Evolutionary conservation across 2,113 vertebrate species (phyloP).

Genomic region (Eudyptes chrysolophus): DNA sequence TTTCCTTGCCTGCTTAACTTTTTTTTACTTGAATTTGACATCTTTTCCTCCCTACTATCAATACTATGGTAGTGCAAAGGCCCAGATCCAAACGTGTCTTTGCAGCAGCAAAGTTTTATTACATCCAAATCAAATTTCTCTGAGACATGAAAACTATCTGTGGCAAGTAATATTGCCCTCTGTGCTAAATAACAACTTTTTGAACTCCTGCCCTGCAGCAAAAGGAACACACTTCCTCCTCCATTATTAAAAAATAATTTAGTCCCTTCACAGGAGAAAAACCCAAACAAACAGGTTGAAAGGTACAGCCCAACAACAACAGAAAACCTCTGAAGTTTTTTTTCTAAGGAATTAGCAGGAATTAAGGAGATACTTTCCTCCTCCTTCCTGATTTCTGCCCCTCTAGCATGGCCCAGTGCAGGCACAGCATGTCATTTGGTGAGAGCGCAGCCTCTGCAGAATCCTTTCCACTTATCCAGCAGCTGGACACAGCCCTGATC

Average conservation of each 20-base stretch:
- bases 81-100: not conserved
- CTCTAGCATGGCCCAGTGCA: not conserved
- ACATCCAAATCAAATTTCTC: not conserved
- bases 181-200: not conserved
- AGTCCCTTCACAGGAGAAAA: not conserved
- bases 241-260: constrained; percentile 34
- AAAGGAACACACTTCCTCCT: not conserved
- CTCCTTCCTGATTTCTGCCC: not conserved
- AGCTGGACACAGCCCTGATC: constrained; percentile 23
- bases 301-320: not conserved
- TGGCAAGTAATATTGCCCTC: not conserved
- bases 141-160: not conserved
- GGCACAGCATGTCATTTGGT: not conserved
- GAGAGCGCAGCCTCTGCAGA: not conserved
- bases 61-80: not conserved
- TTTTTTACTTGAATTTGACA: not conserved
- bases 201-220: constrained; percentile 14
- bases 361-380: not conserved
- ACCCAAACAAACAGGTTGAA: not conserved
- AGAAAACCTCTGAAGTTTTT: not conserved
- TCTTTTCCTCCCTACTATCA: not conserved
- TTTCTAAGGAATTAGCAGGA: not conserved
- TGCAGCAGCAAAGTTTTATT: not conserved
- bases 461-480: not conserved
- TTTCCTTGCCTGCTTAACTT: not conserved